Percentiles rank a stretch among this genome's conserved stretches.
Conservation (phyloP, 2,113 vertebrate species). For the Ageneiosus marmoratus region DNA sequence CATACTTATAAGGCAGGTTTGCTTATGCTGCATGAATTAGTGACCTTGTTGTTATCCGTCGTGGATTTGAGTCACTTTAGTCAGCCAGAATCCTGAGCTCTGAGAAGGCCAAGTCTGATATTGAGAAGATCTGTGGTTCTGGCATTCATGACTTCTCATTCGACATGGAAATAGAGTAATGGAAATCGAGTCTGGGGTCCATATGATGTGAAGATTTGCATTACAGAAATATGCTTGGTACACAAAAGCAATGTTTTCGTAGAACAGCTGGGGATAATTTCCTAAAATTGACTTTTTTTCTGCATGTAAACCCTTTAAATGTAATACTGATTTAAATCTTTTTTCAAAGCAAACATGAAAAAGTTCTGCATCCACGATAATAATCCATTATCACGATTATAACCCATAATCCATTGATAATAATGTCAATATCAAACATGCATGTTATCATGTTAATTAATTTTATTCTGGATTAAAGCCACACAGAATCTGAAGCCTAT, state of each 20-base stretch:
- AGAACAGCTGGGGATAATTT: neutral
- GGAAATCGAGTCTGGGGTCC: slow-evolving; percentile 71
- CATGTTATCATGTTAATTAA: neutral
- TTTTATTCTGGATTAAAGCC: neutral
- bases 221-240: neutral
- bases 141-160: slow-evolving; percentile 59
- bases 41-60: slow-evolving; percentile 10
- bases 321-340: neutral
- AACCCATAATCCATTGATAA: too few species aligned
- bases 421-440: too few species aligned
- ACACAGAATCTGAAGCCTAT: neutral
- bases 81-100: slow-evolving; percentile 13
- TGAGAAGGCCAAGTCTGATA: slow-evolving; percentile 68
- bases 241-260: neutral
- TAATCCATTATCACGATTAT: too few species aligned
- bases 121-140: slow-evolving; percentile 64
- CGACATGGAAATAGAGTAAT: slow-evolving; percentile 59
- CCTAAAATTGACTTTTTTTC: neutral
- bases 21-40: slow-evolving; percentile 4
- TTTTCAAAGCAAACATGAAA: neutral
- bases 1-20: slow-evolving; percentile 15
- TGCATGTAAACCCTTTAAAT: neutral
- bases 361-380: neutral
- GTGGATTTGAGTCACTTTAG: slow-evolving; percentile 20
- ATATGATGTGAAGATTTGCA: slow-evolving; percentile 2